Conservation (phyloP, 2,113 vertebrate species). For the Plecotus auritus region DNA sequence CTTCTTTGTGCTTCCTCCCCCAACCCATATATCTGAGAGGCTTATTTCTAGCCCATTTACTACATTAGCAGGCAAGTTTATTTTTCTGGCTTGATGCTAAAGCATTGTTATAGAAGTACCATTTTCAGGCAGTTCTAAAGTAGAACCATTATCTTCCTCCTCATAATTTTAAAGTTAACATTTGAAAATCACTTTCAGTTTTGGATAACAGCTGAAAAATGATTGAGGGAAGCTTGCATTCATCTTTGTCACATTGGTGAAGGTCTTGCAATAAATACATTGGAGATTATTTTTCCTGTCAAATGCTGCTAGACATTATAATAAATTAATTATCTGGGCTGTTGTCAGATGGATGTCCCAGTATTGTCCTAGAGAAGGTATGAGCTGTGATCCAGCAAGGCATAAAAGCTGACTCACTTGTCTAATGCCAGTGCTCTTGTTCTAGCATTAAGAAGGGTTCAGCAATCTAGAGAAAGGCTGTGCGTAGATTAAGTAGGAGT, state of each 20-base stretch:
- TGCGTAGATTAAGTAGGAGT: no score
- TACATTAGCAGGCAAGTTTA: background rate
- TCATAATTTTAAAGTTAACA: constrained; percentile 33
- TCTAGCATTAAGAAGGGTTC: no score
- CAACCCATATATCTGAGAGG: background rate
- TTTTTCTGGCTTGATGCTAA: constrained; percentile 33
- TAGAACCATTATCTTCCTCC: background rate
- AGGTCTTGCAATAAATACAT: background rate
- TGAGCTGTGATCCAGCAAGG: background rate
- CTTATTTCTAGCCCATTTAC: constrained; percentile 38
- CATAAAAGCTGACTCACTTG: background rate
- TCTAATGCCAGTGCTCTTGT: no score
- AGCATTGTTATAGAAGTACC: background rate
- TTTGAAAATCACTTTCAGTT: constrained; percentile 46
- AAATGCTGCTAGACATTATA: background rate
- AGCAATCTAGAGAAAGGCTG: no score
- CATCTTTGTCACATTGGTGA: background rate
- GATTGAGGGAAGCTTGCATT: background rate
- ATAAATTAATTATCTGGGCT: constrained; percentile 27
- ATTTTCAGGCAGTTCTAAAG: background rate
- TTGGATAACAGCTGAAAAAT: constrained; percentile 19
- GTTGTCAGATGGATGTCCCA: background rate
- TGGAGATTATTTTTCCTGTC: constrained; percentile 29
- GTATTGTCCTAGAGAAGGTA: background rate
- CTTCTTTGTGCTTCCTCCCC: background rate